Base-by-base conservation (phyloP, 2,888 invertebrate species). In the Artemia sinica region DNA sequence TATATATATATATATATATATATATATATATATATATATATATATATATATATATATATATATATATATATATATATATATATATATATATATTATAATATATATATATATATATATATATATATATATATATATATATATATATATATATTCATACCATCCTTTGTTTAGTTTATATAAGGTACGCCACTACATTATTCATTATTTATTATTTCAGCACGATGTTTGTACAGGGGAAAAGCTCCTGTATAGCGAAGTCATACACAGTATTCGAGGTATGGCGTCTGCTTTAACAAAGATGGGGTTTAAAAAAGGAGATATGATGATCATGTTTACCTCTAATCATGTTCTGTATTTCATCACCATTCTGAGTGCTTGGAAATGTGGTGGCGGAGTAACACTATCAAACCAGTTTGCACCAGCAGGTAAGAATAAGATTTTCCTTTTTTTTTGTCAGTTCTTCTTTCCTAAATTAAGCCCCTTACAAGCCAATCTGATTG, bases 261-360 rank as follows among this genome's bases (percentile, higher is more conserved):
- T 58, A 58, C 58, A 8, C 8, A 58, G 58, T 58, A 18, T 58
- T 18, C 58, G 58, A 14, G 58, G 14, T 58, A 58, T 58, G 58
- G n/a, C 58, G 14, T 58, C 58, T 58, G 10, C 58, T 58, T 14
- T 58, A 8, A 58, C 58, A n/a, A 58, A 58, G 18, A 58, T 58
- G 58, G 58, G 58, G 8, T 58, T 58, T 18, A 58, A 58, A 18
- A 58, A 58, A 58, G 58, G 58, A 58, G 58, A 58, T 18, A 58
- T 58, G 58, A 58, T 58, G 58, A 58, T 58, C 58, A 58, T 58
- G 58, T 58, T 14, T 18, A 58, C 58, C 18, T 58, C 58, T 14
- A 58, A 58, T 58, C 58, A 58, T 58, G 58, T 18, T 18, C 58
- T 58, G n/a, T 58, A 58, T 18, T 58, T 58, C 18, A 58, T 58